Evolutionary conservation across 2,113 vertebrate genomes (phyloP).

Genomic region (Urocolius indicus): DNA sequence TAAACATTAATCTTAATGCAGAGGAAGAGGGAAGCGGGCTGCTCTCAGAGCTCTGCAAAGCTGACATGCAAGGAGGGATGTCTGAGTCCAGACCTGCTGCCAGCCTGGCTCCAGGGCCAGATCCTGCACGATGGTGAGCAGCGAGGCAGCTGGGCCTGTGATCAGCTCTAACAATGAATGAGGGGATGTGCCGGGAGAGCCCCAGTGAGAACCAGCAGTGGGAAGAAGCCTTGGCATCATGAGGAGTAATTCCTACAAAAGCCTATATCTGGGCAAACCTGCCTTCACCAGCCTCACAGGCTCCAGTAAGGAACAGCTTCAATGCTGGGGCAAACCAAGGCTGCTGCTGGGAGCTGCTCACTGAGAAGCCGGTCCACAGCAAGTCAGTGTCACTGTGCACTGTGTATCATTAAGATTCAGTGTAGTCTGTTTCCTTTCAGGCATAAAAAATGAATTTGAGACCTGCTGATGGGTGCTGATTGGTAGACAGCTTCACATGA

Average conservation of each 20-base stretch:
- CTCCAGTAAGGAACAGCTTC: fast-evolving
- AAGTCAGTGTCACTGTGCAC: background rate
- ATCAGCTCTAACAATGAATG: fast-evolving
- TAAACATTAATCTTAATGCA: slow-evolving; percentile 12
- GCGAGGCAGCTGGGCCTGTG: fast-evolving
- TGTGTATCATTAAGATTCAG: fast-evolving
- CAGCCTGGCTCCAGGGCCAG: fast-evolving
- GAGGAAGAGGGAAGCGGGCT: background rate
- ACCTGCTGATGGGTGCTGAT: background rate
- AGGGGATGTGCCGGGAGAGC: background rate
- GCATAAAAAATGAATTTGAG: background rate
- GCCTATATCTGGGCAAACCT: fast-evolving
- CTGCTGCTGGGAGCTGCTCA: fast-evolving
- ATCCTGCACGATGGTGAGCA: fast-evolving
- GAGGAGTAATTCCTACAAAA: fast-evolving
- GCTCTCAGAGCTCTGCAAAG: background rate
- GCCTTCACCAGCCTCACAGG: background rate
- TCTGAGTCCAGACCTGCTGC: background rate
- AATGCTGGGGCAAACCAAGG: no score
- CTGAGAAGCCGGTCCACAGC: fast-evolving
- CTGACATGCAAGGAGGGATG: fast-evolving
- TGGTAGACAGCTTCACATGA: background rate
- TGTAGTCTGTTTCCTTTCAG: background rate
- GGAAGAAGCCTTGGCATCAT: fast-evolving
- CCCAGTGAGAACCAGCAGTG: no score